Base-by-base conservation (phyloP, 1,140 invertebrate species). In the Procambarus virginalis region DNA sequence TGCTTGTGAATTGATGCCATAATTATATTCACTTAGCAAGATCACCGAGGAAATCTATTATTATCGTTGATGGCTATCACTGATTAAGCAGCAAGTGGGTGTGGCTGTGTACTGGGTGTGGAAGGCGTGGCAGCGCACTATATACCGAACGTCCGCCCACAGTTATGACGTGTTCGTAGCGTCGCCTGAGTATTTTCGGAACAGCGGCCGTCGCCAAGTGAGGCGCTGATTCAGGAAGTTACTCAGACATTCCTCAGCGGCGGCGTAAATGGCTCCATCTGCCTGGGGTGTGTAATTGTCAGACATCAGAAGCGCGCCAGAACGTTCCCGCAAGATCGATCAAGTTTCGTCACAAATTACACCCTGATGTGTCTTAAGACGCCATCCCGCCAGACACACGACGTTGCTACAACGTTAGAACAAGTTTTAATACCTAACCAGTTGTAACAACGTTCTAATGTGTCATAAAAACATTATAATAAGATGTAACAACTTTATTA, bases 121-220 rank as follows among this genome's bases (percentile, higher is more conserved):
- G 73, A 76, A 58, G 73, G 73, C 75, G n/a, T 86, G 76, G 73
- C 49, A 3, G 51, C 17, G 22, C 12, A 46, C 46, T 68, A 51
- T 84, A 84, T 84, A 84, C 83, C 46, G 48, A 9, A 17, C 9
- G 14, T 2, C n/a, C 84, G 58, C 70, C 84, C 75, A 86, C 84
- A 10, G n/a, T 22, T 49, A 3, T 64, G 73, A 73, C 73, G 84
- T 55, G 51, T 6, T 34, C 51, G 75, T 9, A 22, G 51, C 84
- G 84, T 86, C 84, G 76, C 20, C 34, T 55, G 58, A 73, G 20
- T 86, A 86, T 86, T 78, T 86, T 86, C 48, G 76, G 84, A 86
- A 55, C 20, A 34, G 0, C 49, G 48, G 20, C 8, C 12, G 84
- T 12, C 51, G 34, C 75, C 84, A 86, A 48, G 14, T 34, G n/a